These are phyloP conservation scores for Anastrepha obliqua DNA, from an alignment of 1,140 invertebrate species.

Conservation along the genomic window DNA sequence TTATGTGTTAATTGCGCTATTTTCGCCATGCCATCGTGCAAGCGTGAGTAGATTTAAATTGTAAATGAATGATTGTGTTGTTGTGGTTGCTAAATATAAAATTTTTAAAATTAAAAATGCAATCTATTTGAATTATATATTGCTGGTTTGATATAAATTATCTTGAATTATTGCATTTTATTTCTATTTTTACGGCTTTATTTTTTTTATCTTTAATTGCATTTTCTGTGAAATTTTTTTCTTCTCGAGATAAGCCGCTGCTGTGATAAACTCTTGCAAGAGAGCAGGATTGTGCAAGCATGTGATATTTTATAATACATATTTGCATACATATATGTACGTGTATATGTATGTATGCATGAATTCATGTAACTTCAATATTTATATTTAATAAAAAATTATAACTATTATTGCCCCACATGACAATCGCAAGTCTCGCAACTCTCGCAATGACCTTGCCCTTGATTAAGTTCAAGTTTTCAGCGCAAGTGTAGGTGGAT, in stretches of 20 bases:
- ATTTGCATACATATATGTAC: background rate
- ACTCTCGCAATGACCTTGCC: background rate
- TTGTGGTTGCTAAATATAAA: background rate
- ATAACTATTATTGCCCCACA: background rate
- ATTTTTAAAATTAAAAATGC: background rate
- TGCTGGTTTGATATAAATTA: too few relatives aligned
- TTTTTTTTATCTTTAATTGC: background rate
- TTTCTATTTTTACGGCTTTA: background rate
- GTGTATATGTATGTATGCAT: background rate
- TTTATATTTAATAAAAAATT: too few relatives aligned
- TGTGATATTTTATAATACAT: background rate
- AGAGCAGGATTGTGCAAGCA: background rate
- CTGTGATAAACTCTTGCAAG: background rate
- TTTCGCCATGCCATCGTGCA: background rate
- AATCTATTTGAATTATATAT: slow-evolving; percentile 28
- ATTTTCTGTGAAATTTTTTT: background rate
- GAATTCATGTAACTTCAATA: too few relatives aligned
- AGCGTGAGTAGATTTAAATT: slow-evolving; percentile 20
- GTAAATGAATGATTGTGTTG: background rate
- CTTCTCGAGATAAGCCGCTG: background rate
- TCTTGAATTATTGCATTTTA: background rate
- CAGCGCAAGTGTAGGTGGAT: background rate
- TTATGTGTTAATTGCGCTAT: slow-evolving; percentile 36
- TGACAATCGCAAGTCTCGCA: background rate
- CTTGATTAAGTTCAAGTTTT: slow-evolving; percentile 12